Evolutionary conservation across 2,888 invertebrate species (phyloP), one percentile per base, ranked within the genome.

Genomic region (Aphelenchoides bicaudatus): DNA sequence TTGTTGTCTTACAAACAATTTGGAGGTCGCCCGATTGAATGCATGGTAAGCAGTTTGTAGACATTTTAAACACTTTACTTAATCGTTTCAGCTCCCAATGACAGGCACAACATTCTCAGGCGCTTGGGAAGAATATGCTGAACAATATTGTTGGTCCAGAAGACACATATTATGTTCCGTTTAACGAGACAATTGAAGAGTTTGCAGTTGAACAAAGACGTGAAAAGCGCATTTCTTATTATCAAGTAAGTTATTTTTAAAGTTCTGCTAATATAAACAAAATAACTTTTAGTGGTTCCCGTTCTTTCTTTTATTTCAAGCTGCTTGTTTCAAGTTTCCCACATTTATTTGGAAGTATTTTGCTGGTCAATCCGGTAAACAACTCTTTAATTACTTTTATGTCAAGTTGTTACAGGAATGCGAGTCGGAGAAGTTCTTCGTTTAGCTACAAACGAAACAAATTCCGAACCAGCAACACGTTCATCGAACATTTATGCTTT

Each of bases 331-430:
- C 58, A 68, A 71, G 23, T 25, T 75, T 4, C 75, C 75, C 1
- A 72, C 75, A 10, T 61, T 76, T 46, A 73, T 75, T 23, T 75
- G 75, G 75, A 76, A 74, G 38, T 75, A 75, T 59, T 75, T 75
- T 31, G 73, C 73, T 2, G 67, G 67, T 13, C 75, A 76, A 54
- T 76, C 75, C 23, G 74, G 72, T 72, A 1, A 28, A 19, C 8
- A n/a, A 13, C 8, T 49, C 38, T 13, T 49, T 2, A 30, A 49
- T 31, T n/a, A n/a, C n/a, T n/a, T n/a, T n/a, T n/a, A n/a, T n/a
- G n/a, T n/a, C n/a, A n/a, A n/a, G n/a, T n/a, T n/a, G n/a, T n/a
- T n/a, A n/a, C n/a, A n/a, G 75, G 77, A 27, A 72, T 78, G 68
- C 67, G 72, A 56, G 73, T 78, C 2, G 76, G 78, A 19, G 76